These are phyloP conservation scores for Lasioglossum lativentre DNA, from an alignment of 2,888 invertebrate genomes.

Conservation along the genomic window DNA sequence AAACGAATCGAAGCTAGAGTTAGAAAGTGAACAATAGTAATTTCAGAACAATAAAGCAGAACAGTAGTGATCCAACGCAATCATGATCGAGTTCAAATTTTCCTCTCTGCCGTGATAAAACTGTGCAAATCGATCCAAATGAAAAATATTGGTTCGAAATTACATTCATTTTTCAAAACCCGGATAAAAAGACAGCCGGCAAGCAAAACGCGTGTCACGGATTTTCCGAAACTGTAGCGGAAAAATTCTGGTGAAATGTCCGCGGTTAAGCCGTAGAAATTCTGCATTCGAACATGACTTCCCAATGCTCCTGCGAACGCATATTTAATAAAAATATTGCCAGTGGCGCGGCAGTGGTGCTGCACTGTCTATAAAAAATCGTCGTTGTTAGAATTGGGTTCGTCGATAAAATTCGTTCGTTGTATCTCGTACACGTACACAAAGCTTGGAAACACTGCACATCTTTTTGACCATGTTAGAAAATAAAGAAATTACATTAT, in stretches of 20 bases:
- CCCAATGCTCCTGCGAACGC: constrained; percentile 23
- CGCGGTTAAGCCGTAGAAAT: not conserved
- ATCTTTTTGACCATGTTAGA: too few species aligned
- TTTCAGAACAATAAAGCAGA: not conserved
- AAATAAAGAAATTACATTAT: too few species aligned
- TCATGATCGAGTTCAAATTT: not conserved
- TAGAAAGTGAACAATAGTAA: not conserved
- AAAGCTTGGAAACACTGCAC: too few species aligned
- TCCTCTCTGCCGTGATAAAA: not conserved
- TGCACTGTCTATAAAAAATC: not conserved
- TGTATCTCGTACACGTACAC: not conserved
- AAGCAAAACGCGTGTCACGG: constrained; percentile 14
- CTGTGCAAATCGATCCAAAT: not conserved
- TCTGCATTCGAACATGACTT: constrained; percentile 27
- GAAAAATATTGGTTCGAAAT: not conserved
- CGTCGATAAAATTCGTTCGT: not conserved
- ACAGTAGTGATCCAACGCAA: not conserved
- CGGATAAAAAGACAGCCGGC: not conserved
- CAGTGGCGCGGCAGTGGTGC: not conserved
- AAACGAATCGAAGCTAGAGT: not conserved
- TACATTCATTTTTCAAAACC: constrained; percentile 2
- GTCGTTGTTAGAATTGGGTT: not conserved
- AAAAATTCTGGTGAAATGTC: constrained; percentile 38
- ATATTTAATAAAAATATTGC: constrained; percentile 37
- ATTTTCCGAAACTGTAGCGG: constrained; percentile 15